Evolutionary conservation across 37 sponge, comb jelly and placozoan genomes (phyloP), one percentile per base, ranked within the genome.

Genomic region (Haliclona indistincta): DNA sequence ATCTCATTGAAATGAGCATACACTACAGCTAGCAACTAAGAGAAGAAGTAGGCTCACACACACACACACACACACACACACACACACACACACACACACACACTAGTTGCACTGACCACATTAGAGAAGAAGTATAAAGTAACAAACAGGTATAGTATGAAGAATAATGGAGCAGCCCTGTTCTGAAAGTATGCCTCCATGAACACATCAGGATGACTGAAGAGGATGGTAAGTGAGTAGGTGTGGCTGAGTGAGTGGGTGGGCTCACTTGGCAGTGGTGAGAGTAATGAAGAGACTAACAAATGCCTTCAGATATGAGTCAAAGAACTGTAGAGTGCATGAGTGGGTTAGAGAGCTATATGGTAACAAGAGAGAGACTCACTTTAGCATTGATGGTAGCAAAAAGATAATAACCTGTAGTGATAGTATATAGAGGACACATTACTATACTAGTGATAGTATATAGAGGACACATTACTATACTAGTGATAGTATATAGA

Each of bases 241-340:
- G 15, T 43, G 53, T 28, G 17, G 5, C n/a, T 26, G 13, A 38
- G 3, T 29, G 38, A 23, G 36, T 68, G 28, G 5, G 1, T 55
- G 28, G 3, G 72, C 93, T 78, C 33, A 93, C 93, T 94, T 94
- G 34, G 95, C 88, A 64, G 92, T 86, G 6, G 95, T 94, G 4
- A 67, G 52, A 0, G 76, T 55, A 33, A 94, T 83, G 78, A 91
- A 94, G 64, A 94, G 73, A 45, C 87, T 94, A 43, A 94, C 78
- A 58, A 87, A 87, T 25, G 80, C 38, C 55, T 55, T 61, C 29
- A 65, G 36, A 35, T 86, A 81, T 19, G 64, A 30, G 6, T 5
- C 34, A 54, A 94, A 94, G 47, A 86, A 90, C 91, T 90, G 62
- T 20, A 58, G 25, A 56, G 38, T 4, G 38, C 34, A 80, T 20